These are phyloP conservation scores for Hydrotaea cyrtoneurina DNA, from an alignment of 2,888 invertebrate species.

Conservation along the genomic window DNA sequence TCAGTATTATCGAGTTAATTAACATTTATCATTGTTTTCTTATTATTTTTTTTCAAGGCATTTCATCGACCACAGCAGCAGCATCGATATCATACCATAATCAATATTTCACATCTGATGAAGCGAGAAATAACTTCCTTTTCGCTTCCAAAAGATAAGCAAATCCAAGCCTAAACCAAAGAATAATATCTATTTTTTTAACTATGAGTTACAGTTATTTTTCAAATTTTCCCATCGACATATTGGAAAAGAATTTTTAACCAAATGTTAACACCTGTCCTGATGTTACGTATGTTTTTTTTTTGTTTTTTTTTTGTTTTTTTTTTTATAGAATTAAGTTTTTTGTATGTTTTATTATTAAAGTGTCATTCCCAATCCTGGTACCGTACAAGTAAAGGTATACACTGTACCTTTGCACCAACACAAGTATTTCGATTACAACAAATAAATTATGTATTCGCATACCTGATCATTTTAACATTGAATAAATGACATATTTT, in stretches of 20 bases:
- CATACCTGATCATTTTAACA: neutral
- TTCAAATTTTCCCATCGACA: too few species aligned
- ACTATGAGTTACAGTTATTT: too few species aligned
- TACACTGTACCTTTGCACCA: neutral
- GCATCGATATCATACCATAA: neutral
- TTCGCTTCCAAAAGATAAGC: constrained; percentile 58
- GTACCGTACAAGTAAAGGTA: neutral
- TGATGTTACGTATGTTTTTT: neutral
- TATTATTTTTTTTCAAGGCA: constrained; percentile 56
- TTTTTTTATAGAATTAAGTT: neutral
- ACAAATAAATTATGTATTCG: neutral
- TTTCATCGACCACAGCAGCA: constrained; percentile 54
- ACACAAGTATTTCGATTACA: neutral
- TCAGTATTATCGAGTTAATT: neutral
- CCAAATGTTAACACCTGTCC: neutral
- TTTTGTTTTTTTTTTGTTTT: neutral
- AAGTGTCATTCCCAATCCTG: neutral
- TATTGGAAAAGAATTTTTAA: too few species aligned
- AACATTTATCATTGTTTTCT: neutral
- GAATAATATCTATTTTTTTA: too few species aligned
- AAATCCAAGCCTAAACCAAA: constrained; percentile 1
- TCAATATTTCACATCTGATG: constrained; percentile 47
- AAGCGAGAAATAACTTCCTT: neutral
- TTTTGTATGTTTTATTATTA: neutral
- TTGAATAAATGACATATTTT: neutral